Evolutionary conservation across 2,113 vertebrate genomes (phyloP), one percentile per base, ranked within the genome.

Genomic region (Catagonus wagneri): DNA sequence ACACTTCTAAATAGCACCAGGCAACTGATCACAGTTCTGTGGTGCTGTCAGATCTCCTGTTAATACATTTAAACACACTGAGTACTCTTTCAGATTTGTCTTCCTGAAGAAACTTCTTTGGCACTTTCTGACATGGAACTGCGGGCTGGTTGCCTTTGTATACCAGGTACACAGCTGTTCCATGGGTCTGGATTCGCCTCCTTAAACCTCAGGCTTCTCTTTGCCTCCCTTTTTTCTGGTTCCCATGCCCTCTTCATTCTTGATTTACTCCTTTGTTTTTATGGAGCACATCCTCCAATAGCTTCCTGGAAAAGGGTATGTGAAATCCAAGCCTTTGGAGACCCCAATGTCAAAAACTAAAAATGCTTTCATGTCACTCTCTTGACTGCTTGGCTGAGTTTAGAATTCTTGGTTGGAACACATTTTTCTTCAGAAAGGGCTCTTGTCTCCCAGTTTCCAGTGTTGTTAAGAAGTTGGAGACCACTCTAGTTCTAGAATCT

Each of bases 371-470:
- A 6, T 71, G 78, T 81, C 81, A 72, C 8, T 66, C 11, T 54
- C 39, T 50, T 52, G n/a, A 56, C 19, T 66, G 13, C 10, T 93
- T 83, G 76, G 7, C 32, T 84, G 58, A 69, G 20, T 56, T 74
- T 56, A 74, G 60, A 88, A 93, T 68, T 94, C n/a, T 86, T 79
- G 15, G 29, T 83, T 87, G 17, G 63, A 92, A 79, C 19, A 69
- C 34, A 44, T 52, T 87, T 94, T 92, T 83, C 39, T 90, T 95
- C n/a, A 61, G 60, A 76, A 32, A 65, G 25, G 19, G 87, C 65
- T 61, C 60, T 92, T 94, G 68, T 93, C 56, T 83, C 66, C 32
- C 10, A 91, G 13, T 22, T 95, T 90, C 50, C 29, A 79, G 3
- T 50, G 63, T 52, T 95, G 12, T 66, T 61, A 39, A 83, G 58